Base-by-base conservation (phyloP, 92 coral and sea anemone species). In the Porites cylindrica region DNA sequence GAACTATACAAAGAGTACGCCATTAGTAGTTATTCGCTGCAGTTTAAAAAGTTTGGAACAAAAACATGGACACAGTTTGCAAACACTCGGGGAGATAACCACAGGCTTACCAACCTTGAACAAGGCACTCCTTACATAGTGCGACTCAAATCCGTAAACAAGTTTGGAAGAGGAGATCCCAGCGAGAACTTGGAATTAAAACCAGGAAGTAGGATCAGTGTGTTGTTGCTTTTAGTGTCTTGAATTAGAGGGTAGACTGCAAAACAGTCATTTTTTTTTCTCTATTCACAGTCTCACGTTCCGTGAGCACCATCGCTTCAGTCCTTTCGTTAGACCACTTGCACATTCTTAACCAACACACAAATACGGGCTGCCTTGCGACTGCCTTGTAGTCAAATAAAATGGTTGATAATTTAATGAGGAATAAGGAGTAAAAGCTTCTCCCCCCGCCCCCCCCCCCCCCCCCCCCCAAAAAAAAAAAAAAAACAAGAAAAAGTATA, bases 1-100 rank as follows among this genome's bases (percentile, higher is more conserved):
- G 91, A 90, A 43, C 90, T 94, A 17, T 86, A 89, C 66, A 72
- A 79, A 0, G 80, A 91, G 97, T 94, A 89, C 88, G 85, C 84
- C 10, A 91, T 94, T 11, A 80, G 75, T n/a, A 59, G 75, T 6
- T 94, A 94, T 74, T 86, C 78, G 1, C 76, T 94, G 14, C 93
- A 94, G 77, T 81, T 82, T 73, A 94, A 87, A 68, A 85, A 84
- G 82, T 91, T 94, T 78, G 93, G 89, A n/a, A 60, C 79, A n/a
- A 17, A 51, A 0, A 86, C 69, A 26, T 94, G 97, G 95, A 73
- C 66, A 72, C 64, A 88, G 20, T 94, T 76, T 68, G 78, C 79
- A 72, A 56, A 72, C 23, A 88, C 92, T 13, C 51, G 65, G 53
- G 91, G 84, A 51, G 79, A 75, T 58, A 73, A 81, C 65, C 92